Conservation (phyloP, 2,113 vertebrate genomes). For the Pycnonotus jocosus region DNA sequence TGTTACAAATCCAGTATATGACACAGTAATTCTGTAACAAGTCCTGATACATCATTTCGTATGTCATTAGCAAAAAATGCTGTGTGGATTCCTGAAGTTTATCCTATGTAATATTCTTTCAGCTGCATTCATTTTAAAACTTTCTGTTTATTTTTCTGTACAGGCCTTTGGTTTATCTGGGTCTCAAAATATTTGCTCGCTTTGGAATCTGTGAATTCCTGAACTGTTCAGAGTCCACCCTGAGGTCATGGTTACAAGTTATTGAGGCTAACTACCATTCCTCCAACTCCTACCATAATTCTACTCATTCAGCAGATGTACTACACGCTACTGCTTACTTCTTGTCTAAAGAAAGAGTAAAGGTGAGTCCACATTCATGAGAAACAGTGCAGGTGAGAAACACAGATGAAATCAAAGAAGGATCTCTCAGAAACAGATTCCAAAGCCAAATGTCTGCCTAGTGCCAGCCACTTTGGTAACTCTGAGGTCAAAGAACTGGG, state of each 20-base stretch:
- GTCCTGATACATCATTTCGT: neutral
- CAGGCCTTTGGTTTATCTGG: slow-evolving; percentile 92
- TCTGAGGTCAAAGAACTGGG: neutral
- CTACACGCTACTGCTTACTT: slow-evolving; percentile 96
- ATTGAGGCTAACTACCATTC: slow-evolving; percentile 94
- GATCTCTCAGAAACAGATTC: neutral
- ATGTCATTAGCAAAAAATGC: neutral
- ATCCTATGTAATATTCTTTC: neutral
- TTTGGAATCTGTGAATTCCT: slow-evolving; percentile 94
- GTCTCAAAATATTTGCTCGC: slow-evolving; percentile 90
- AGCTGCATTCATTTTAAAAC: neutral
- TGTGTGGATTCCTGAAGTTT: neutral
- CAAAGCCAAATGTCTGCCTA: neutral
- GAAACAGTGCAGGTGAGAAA: neutral
- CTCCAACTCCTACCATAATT: slow-evolving; percentile 97
- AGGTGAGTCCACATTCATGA: slow-evolving; percentile 72
- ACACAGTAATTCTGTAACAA: neutral
- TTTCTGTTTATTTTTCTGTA: slow-evolving; percentile 13
- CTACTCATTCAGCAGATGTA: slow-evolving; percentile 90
- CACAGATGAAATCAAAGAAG: neutral
- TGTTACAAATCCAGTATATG: neutral
- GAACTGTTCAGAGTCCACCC: slow-evolving; percentile 86
- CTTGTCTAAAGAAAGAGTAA: slow-evolving; percentile 88
- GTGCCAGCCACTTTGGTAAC: neutral
- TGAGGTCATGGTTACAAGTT: slow-evolving; percentile 90